These are phyloP conservation scores for Chiridota heheva DNA, from an alignment of 35 echinoderm and acorn worm species.

Conservation along the genomic window DNA sequence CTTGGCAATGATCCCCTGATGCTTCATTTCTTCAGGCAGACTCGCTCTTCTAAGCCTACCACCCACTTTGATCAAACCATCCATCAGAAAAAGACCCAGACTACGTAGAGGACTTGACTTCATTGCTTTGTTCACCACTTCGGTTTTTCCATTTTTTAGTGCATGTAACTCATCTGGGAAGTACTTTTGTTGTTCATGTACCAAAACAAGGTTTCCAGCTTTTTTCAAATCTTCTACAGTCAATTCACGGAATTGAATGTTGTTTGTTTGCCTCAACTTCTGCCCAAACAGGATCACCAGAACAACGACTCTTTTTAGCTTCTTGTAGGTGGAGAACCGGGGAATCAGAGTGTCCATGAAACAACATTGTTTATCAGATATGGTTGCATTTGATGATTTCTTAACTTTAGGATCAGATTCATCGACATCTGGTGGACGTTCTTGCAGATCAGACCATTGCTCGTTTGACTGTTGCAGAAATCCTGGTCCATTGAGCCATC, in stretches of 20 bases:
- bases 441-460: not conserved
- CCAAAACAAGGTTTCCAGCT: constrained; percentile 29
- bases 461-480: not conserved
- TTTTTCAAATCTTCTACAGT: constrained; percentile 27
- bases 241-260: not conserved
- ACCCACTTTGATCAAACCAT: constrained; percentile 37
- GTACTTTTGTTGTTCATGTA: constrained; percentile 23
- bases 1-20: constrained; percentile 55
- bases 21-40: constrained; percentile 55
- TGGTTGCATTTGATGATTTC: not conserved
- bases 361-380: not conserved
- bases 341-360: constrained; percentile 17
- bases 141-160: not conserved
- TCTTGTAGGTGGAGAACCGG: not conserved
- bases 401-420: not conserved
- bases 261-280: not conserved
- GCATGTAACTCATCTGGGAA: constrained; percentile 20
- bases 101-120: constrained; percentile 30
- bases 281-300: constrained; percentile 6
- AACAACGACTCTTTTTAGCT: constrained; percentile 14
- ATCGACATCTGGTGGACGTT: not conserved
- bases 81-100: constrained; percentile 50
- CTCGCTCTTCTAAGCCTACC: constrained; percentile 40
- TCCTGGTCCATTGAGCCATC: constrained; percentile 24
- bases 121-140: not conserved